These are phyloP conservation scores for Lipophrys pholis DNA, from an alignment of 2,113 vertebrate genomes.

Conservation along the genomic window DNA sequence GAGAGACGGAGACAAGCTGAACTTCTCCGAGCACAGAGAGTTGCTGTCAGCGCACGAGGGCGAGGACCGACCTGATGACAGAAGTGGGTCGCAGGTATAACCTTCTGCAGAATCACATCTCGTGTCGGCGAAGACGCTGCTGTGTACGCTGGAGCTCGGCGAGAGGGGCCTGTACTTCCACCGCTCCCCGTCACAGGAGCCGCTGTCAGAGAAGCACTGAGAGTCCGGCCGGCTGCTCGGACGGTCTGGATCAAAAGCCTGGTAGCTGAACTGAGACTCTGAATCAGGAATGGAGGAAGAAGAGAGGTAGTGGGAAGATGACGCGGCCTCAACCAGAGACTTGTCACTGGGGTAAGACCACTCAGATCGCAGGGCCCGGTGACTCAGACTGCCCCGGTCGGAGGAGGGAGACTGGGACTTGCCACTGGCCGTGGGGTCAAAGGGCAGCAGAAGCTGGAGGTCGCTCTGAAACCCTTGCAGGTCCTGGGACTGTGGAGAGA, in stretches of 20 bases:
- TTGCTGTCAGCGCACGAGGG: constrained; percentile 74
- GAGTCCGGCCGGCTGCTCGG: constrained; percentile 65
- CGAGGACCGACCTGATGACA: constrained; percentile 80
- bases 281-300: constrained; percentile 72
- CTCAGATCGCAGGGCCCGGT: constrained; percentile 13
- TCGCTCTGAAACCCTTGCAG: constrained; percentile 55
- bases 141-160: constrained; percentile 39
- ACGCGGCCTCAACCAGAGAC: constrained; percentile 49
- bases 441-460: constrained; percentile 47
- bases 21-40: constrained; percentile 83
- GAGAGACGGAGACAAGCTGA: constrained; percentile 48
- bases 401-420: constrained; percentile 68
- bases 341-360: constrained; percentile 60
- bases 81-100: constrained; percentile 67
- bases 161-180: constrained; percentile 77
- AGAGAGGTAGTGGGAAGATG: constrained; percentile 79
- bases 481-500: constrained; percentile 64
- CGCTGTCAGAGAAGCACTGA: constrained; percentile 50
- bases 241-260: constrained; percentile 56
- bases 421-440: constrained; percentile 24
- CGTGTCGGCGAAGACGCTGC: constrained; percentile 64
- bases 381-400: constrained; percentile 71
- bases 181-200: constrained; percentile 70
- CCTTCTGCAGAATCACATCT: constrained; percentile 59
- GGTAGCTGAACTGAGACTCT: constrained; percentile 72